Conservation (phyloP, 1,140 invertebrate genomes). For the Megathymus violae region DNA sequence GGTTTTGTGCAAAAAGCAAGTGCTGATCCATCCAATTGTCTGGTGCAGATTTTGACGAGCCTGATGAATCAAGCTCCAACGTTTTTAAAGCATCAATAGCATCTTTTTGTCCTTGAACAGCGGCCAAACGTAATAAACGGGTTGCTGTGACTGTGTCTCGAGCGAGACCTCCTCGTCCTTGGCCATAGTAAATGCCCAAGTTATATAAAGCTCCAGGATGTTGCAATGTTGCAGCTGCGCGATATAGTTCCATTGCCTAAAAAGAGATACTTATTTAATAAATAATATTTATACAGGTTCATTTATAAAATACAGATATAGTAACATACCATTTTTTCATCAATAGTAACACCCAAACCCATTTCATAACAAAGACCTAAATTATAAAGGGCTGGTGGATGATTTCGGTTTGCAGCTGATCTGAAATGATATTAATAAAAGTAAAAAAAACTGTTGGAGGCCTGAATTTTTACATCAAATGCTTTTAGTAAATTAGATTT, state of each 20-base stretch:
- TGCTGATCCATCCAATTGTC: slow-evolving; percentile 47
- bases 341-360: slow-evolving; percentile 84
- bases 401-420: slow-evolving; percentile 82
- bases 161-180: slow-evolving; percentile 84
- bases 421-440: slow-evolving; percentile 44
- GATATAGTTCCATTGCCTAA: slow-evolving; percentile 86
- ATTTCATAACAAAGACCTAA: slow-evolving; percentile 86
- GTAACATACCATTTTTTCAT: slow-evolving; percentile 83
- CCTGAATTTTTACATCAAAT: no score
- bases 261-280: slow-evolving; percentile 23
- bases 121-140: slow-evolving; percentile 83
- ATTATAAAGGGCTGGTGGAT: slow-evolving; percentile 85
- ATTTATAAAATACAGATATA: background rate
- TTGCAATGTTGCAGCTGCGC: slow-evolving; percentile 83
- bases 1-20: slow-evolving; percentile 41
- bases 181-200: slow-evolving; percentile 86
- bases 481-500: no score
- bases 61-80: slow-evolving; percentile 46
- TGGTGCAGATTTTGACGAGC: slow-evolving; percentile 33
- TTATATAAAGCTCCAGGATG: slow-evolving; percentile 87
- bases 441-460: no score
- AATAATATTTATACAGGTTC: background rate
- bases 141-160: slow-evolving; percentile 77
- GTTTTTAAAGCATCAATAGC: slow-evolving; percentile 81
- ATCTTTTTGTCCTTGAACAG: slow-evolving; percentile 84